phyloP scores from a whole-genome alignment of 2,888 invertebrate genomes.

The Acrocyrtus sp. region DNA sequence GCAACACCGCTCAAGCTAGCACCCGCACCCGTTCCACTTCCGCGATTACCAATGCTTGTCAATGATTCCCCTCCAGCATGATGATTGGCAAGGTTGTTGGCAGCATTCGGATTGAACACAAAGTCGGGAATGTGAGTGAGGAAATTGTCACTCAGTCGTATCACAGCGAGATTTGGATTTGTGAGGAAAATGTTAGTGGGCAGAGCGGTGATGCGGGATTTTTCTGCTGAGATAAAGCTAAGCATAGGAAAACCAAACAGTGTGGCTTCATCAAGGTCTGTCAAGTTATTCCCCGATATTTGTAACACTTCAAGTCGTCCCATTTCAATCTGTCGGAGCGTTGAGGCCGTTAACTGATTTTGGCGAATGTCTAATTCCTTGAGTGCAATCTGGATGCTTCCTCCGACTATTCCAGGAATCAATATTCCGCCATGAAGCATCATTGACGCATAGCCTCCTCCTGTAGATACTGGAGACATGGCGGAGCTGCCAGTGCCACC shows the following conservation, averaged over 20 bases:
- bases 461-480: constrained; percentile 8
- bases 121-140: constrained; percentile 76
- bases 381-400: constrained; percentile 53
- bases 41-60: constrained; percentile 33
- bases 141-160: constrained; percentile 79
- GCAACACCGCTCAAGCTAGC: not conserved
- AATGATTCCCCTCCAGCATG: constrained; percentile 23
- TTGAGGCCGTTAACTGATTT: constrained; percentile 56
- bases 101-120: constrained; percentile 71
- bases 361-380: constrained; percentile 62
- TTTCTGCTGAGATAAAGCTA: constrained; percentile 77
- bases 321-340: constrained; percentile 59
- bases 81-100: constrained; percentile 35
- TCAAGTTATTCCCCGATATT: constrained; percentile 83
- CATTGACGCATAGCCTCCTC: constrained; percentile 32
- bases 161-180: constrained; percentile 79
- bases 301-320: constrained; percentile 71
- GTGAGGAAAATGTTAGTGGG: constrained; percentile 78
- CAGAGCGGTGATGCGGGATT: constrained; percentile 76
- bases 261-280: constrained; percentile 75
- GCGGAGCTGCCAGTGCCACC: constrained; percentile 4
- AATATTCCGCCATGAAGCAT: constrained; percentile 34
- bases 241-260: constrained; percentile 82
- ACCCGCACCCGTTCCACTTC: constrained; percentile 12
- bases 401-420: constrained; percentile 21